Evolutionary conservation across 2,888 invertebrate genomes (phyloP).

Genomic region (Formica aserva): DNA sequence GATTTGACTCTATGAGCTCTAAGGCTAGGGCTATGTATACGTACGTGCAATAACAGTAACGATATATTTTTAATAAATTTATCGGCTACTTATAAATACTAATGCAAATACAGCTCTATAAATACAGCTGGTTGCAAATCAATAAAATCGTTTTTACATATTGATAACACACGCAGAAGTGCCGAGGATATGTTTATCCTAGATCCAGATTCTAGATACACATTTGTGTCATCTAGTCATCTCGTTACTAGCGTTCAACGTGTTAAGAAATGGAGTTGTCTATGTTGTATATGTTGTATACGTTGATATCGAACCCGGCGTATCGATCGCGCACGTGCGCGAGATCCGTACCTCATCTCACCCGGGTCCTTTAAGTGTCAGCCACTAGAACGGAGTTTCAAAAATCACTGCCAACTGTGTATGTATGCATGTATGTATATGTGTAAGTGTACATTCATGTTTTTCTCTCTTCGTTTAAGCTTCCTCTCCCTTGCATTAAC

Average conservation of each 20-base stretch:
- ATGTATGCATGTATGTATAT: neutral
- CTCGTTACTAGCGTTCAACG: slow-evolving; percentile 10
- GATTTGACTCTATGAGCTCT: neutral
- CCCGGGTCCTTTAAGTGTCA: slow-evolving; percentile 22
- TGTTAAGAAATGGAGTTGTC: slow-evolving; percentile 6
- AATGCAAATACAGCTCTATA: neutral
- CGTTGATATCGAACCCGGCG: neutral
- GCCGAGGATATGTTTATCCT: neutral
- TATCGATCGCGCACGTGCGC: neutral
- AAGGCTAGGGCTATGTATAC: neutral
- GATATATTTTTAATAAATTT: slow-evolving; percentile 4
- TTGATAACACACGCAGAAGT: neutral
- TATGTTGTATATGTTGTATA: neutral
- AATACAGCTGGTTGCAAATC: neutral
- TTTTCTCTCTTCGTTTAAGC: neutral
- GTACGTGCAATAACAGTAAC: neutral
- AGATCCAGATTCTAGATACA: neutral
- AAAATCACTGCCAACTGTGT: slow-evolving; percentile 66
- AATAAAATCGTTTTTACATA: neutral
- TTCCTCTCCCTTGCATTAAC: neutral
- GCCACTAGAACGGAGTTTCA: slow-evolving; percentile 60
- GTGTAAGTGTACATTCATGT: neutral
- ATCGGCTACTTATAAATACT: neutral
- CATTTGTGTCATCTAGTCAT: neutral
- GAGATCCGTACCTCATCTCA: slow-evolving; percentile 7